Evolutionary conservation across 2,797 vertebrate species (phyloP), one percentile per base, ranked within the genome.

Genomic region (Heterohyrax brucei): DNA sequence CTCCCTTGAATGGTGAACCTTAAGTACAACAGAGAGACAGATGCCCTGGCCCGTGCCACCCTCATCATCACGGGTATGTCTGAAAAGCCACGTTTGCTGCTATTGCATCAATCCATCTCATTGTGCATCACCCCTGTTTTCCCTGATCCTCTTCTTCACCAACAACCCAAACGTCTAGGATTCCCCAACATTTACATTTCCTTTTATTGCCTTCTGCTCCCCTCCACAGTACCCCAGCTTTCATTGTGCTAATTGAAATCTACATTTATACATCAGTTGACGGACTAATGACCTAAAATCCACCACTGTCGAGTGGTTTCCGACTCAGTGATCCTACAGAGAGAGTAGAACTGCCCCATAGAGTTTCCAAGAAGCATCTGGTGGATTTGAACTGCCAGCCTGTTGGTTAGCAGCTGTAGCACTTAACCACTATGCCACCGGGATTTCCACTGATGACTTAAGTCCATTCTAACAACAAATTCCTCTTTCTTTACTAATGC

Each of bases 211-310:
- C 59, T 61, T 87, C 2, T 72, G 70, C 73, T 75, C 85, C n/a
- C 88, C 3, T 70, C 39, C 72, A 86, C 1, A 66, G 46, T 39
- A 2, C 7, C 33, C 12, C 70, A 30, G 66, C 2, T 89, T 96
- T 79, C 59, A 61, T 89, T 94, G 84, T 84, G 24, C 39, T 89
- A 84, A 68, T 48, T 50, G 26, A 93, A 93, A 75, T 59, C 81
- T 56, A 79, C 33, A 33, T 87, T 82, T 83, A 86, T 16, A n/a
- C 76, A 22, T 85, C 80, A 33, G 9, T 77, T 82, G 87, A 89
- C 56, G 73, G 90, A 66, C 26, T 87, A 82, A 56, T 64, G 59
- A 82, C 39, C 39, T 39, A 39, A 39, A 39, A 39, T 39, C 39
- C 39, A 39, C 39, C 39, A 3, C 39, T 39, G 39, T 39, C 39